Base-by-base conservation (phyloP, 2,797 vertebrate species). In the Typhlichthys eigenmanni region DNA sequence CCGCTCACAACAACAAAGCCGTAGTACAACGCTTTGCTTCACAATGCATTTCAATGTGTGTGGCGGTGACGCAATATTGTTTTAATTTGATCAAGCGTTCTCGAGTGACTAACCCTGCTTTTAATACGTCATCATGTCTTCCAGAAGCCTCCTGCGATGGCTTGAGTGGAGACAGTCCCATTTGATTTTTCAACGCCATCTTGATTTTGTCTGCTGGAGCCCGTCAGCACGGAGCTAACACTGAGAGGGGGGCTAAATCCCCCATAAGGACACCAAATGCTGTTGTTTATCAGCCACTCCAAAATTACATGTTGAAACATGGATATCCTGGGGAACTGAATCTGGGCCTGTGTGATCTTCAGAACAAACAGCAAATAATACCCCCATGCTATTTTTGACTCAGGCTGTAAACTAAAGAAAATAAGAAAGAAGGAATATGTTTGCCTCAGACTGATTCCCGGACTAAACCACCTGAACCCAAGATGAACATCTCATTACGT, bases 191-290 rank as follows among this genome's bases (percentile, higher is more conserved):
- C 55, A 48, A 65, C 2, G 24, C 71, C 74, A 12, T 48, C 58
- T 3, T 45, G 68, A 69, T 69, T 68, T n/a, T 82, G 82, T 71
- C 75, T 79, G 84, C 75, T 73, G 79, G 82, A 82, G 79, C 74
- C 79, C 78, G 71, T 60, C 85, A 79, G 87, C 80, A 57, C 81
- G 87, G 75, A 67, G 87, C 85, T 38, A 74, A 74, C 76, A 69
- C 83, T 29, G 85, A 88, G 83, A 82, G 83, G 88, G 88, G 87
- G 88, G 88, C 83, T 87, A 83, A 91, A 89, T 85, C 84, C 88
- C 84, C 80, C 78, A 82, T 87, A 90, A 89, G 88, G 90, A 87
- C 88, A 79, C 61, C 70, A 91, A 91, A 91, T 91, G 91, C 88
- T 89, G 84, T 84, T 87, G 84, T 91, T 92, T 88, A 89, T 86